phyloP scores from a whole-genome alignment of 2,113 vertebrate genomes.

The Mus pahari region DNA sequence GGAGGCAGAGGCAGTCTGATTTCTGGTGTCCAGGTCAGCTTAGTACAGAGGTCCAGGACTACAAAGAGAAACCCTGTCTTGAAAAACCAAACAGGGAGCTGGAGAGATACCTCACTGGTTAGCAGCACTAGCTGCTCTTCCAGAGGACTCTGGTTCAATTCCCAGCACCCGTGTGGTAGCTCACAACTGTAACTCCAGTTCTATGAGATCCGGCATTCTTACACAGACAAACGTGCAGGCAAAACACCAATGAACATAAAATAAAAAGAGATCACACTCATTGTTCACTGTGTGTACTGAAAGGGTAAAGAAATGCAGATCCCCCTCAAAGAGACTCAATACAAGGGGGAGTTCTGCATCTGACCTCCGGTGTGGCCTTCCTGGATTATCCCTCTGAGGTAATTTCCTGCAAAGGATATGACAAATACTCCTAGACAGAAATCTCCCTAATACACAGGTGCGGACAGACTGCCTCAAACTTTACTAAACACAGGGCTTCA shows the following conservation, averaged over 20 bases:
- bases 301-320: not conserved
- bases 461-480: fast-evolving
- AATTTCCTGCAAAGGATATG: not conserved
- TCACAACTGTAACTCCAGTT: not conserved
- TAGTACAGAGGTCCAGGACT: not conserved
- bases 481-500: not conserved
- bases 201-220: not conserved
- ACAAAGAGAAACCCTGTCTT: not conserved
- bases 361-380: not conserved
- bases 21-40: not conserved
- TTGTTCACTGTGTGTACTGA: not conserved
- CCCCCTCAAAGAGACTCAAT: fast-evolving
- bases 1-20: not conserved
- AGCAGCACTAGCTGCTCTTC: not conserved
- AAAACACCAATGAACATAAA: not conserved
- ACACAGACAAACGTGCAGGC: not conserved
- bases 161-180: not conserved
- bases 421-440: not conserved
- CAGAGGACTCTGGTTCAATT: not conserved
- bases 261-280: not conserved
- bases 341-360: not conserved
- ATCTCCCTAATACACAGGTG: not conserved
- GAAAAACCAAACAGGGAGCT: not conserved
- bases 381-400: not conserved
- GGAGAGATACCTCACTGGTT: not conserved